phyloP scores from a whole-genome alignment of 2,888 invertebrate genomes.

The Eretmocerus hayati region DNA sequence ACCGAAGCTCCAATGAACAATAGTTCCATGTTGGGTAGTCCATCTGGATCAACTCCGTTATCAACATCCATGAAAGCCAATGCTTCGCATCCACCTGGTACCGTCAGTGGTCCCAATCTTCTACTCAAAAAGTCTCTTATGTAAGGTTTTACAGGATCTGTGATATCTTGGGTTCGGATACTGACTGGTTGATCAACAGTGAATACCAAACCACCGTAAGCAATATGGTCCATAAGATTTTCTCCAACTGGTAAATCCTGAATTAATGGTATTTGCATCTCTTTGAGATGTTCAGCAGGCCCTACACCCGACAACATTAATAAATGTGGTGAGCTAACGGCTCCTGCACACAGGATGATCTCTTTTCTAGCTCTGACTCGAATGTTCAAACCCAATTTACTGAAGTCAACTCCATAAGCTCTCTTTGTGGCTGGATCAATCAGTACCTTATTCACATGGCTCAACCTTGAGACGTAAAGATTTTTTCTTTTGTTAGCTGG shows the following conservation, averaged over 20 bases:
- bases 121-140: constrained; percentile 50
- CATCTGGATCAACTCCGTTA: constrained; percentile 50
- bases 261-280: constrained; percentile 51
- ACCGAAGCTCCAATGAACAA: constrained; percentile 59
- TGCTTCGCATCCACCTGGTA: constrained; percentile 63
- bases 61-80: constrained; percentile 57
- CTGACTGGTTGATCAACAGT: constrained; percentile 48
- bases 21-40: constrained; percentile 65
- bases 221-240: constrained; percentile 64
- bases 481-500: constrained; percentile 54
- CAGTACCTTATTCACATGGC: constrained; percentile 58
- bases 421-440: constrained; percentile 57
- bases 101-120: constrained; percentile 53
- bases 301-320: constrained; percentile 74
- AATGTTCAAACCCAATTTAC: constrained; percentile 47
- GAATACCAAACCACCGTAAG: constrained; percentile 56
- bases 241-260: constrained; percentile 59
- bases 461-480: constrained; percentile 58
- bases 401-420: constrained; percentile 64
- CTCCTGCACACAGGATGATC: constrained; percentile 68
- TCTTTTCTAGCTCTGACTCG: constrained; percentile 60
- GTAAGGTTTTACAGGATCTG: constrained; percentile 23
- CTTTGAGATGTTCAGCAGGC: constrained; percentile 54
- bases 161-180: constrained; percentile 15
- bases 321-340: constrained; percentile 73